Evolutionary conservation across 2,113 vertebrate species (phyloP).

Genomic region (Ariopsis seemanni): DNA sequence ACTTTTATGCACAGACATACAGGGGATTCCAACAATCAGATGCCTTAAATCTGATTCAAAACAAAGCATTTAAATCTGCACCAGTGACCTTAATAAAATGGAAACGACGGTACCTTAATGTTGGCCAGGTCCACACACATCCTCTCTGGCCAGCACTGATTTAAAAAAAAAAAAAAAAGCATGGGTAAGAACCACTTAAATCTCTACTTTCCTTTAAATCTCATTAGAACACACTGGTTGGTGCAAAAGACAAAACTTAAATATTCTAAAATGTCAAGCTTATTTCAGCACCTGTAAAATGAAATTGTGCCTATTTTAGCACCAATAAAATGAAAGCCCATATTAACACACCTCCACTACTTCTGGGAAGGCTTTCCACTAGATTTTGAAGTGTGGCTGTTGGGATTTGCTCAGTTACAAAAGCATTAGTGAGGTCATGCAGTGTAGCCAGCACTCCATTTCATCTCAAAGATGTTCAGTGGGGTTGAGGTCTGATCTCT

Average conservation of each 20-base stretch:
- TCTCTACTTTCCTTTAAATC: constrained; percentile 46
- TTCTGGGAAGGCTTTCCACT: background rate
- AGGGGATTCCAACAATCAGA: background rate
- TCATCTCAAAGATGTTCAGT: background rate
- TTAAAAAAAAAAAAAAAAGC: constrained; percentile 53
- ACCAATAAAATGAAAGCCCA: background rate
- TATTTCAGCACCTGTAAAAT: background rate
- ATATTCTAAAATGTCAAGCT: constrained; percentile 57
- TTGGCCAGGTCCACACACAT: constrained; percentile 71
- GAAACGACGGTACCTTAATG: constrained; percentile 80
- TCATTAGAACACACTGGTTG: constrained; percentile 52
- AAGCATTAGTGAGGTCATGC: background rate
- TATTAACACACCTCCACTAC: background rate
- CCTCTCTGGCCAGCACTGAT: constrained; percentile 77
- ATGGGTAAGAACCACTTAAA: constrained; percentile 59
- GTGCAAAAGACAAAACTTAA: constrained; percentile 59
- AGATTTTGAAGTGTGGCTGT: background rate
- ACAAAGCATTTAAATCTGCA: constrained; percentile 32
- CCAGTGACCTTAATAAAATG: constrained; percentile 25
- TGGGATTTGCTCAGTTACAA: background rate
- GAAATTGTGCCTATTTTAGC: too few relatives aligned
- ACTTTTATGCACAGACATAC: background rate
- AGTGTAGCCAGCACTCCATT: background rate
- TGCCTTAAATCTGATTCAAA: background rate
- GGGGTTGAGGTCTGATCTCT: background rate